A percentile compares a stretch with the other conserved stretches of the same genome.
Conservation (phyloP, 2,888 invertebrate genomes). For the Campopleginae sp. region DNA sequence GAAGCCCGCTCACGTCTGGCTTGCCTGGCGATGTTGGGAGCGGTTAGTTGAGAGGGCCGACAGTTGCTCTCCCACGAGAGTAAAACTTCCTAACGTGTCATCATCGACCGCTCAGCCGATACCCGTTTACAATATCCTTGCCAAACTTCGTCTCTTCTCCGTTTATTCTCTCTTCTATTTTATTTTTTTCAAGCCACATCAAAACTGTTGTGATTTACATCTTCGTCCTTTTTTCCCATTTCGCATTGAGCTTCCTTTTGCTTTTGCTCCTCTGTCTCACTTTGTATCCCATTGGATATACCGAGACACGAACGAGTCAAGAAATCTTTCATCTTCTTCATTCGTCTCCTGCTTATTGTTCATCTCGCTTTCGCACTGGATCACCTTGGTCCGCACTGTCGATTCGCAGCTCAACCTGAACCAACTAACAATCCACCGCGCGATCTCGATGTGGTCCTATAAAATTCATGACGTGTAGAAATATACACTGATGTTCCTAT, state of each 20-base stretch:
- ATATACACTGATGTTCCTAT: background rate
- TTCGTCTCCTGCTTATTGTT: conserved; percentile 14
- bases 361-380: conserved; percentile 74
- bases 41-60: conserved; percentile 46
- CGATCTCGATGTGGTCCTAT: conserved; percentile 49
- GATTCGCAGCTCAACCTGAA: conserved; percentile 53
- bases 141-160: conserved; percentile 32
- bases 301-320: background rate
- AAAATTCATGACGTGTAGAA: conserved; percentile 47
- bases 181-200: conserved; percentile 5
- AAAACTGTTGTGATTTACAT: conserved; percentile 31
- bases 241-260: background rate
- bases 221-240: conserved; percentile 40
- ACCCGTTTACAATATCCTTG: conserved; percentile 30
- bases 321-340: conserved; percentile 17
- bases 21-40: conserved; percentile 58
- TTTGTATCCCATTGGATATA: conserved; percentile 14
- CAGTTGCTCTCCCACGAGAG: conserved; percentile 54
- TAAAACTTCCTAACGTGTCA: conserved; percentile 40
- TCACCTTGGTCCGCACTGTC: conserved; percentile 74
- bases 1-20: conserved; percentile 39
- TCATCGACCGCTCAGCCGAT: conserved; percentile 57
- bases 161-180: conserved; percentile 45
- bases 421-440: conserved; percentile 40
- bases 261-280: conserved; percentile 30